Base-by-base conservation (phyloP, 30 jellyfish, hydroid and myxozoan species). In the Pseudorhiza aurosa region DNA sequence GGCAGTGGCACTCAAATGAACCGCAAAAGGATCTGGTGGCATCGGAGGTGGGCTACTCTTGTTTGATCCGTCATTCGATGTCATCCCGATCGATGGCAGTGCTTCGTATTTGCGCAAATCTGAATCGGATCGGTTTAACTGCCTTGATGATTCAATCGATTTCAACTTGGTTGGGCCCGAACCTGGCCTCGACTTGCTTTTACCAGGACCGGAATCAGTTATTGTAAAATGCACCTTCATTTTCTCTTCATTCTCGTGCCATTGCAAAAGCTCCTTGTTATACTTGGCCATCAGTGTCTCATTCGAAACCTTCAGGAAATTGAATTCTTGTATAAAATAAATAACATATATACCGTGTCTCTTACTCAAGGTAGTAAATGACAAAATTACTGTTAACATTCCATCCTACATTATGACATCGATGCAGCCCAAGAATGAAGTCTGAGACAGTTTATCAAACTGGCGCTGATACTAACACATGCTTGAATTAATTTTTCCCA, bases 201-300 rank as follows among this genome's bases (percentile, higher is more conserved):
- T 59, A 4, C 77, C 70, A 17, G 47, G 33, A 14, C 80, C 85
- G 8, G 81, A 18, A 1, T 89, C 97, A 19, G 88, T 81, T 19
- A 89, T 73, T n/a, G 97, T 89, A 51, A 89, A 89, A 36, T 83
- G 93, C 72, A 55, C 85, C 35, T 82, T 82, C 77, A 64, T 89
- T 55, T 89, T 96, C 51, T 89, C 96, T 42, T 65, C 88, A 19
- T 44, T 70, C 21, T 39, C 56, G 68, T 70, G 81, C 96, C 96
- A 83, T 8, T 63, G 77, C 9, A 65, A 22, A 29, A 81, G 63
- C 36, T 83, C 87, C 68, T 75, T 65, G 62, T 81, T 84, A 81
- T 73, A 89, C 74, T 58, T 63, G 0, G 87, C 90, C 97, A 82
- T 89, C 60, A 68, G 69, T 2, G 97, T 81, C 55, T 89, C 95